These are phyloP conservation scores for Selene dorsalis DNA, from an alignment of 2,797 vertebrate species.

Conservation along the genomic window DNA sequence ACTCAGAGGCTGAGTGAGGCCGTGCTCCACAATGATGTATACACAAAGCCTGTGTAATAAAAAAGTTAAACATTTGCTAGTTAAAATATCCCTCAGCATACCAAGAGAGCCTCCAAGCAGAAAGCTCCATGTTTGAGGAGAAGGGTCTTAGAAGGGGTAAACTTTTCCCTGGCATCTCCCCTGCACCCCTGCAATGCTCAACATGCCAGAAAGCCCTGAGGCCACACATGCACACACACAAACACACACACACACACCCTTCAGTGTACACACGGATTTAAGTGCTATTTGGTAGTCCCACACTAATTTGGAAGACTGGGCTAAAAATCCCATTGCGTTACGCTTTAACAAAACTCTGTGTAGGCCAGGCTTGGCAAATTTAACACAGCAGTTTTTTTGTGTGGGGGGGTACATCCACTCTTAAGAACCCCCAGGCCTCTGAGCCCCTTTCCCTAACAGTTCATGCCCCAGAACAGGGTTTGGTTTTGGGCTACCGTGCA, in stretches of 20 bases:
- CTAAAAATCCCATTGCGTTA: conserved; percentile 23
- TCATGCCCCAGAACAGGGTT: conserved; percentile 47
- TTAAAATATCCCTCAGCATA: conserved; percentile 68
- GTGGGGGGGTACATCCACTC: conserved; percentile 46
- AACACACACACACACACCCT: neutral
- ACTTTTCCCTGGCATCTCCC: conserved; percentile 60
- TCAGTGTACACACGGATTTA: conserved; percentile 31
- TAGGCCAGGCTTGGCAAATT: conserved; percentile 37
- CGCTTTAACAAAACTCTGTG: conserved; percentile 16
- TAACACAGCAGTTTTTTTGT: conserved; percentile 33
- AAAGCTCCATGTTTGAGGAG: conserved; percentile 62
- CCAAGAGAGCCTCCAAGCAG: conserved; percentile 62
- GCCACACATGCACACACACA: conserved; percentile 5
- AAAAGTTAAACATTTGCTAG: conserved; percentile 78
- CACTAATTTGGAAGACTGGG: conserved; percentile 31
- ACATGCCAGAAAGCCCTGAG: conserved; percentile 54
- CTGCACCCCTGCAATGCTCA: conserved; percentile 58
- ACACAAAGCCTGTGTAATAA: conserved; percentile 63
- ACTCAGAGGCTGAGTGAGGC: conserved; percentile 52
- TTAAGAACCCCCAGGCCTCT: conserved; percentile 43
- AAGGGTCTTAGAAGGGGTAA: conserved; percentile 50
- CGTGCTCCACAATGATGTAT: conserved; percentile 28
- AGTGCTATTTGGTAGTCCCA: conserved; percentile 23
- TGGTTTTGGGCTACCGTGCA: conserved; percentile 50
- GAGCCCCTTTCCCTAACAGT: conserved; percentile 53